Base-by-base conservation (phyloP, 2,888 invertebrate species). In the Brassicogethes aeneus region DNA sequence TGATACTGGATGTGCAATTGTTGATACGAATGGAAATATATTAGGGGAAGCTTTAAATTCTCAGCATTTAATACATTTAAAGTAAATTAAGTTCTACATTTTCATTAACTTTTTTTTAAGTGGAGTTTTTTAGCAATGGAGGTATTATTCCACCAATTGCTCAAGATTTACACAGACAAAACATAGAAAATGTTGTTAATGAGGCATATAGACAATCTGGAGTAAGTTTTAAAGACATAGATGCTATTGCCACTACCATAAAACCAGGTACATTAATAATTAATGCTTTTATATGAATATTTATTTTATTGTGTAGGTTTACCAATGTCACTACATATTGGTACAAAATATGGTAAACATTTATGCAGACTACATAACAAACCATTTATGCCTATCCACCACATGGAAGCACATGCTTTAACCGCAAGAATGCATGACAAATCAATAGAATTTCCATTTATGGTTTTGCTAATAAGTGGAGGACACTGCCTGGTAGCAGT, bases 391-490 rank as follows among this genome's bases (percentile, higher is more conserved):
- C 94, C 97, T 0, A 83, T 99, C 43, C 97, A 99, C 72, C 99
- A 99, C 57, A 99, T 99, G 99, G 86, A 96, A 73, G 97, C 99
- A 1, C 99, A 99, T 73, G 94, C 97, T 2, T 70, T 99, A 42
- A 88, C 88, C 12, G 83, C 80, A 15, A 76, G 95, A 61, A 82
- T 95, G 80, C 71, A 75, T 13, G 64, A 80, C 42, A 69, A 69
- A 64, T 49, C 77, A 50, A 70, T 92, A 37, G 70, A 80, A 41
- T 95, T 86, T 71, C 97, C 97, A 15, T 97, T 85, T 68, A 69
- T 97, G 43, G 86, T 87, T 33, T 71, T 97, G 15, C 71, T 97
- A 15, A 81, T 93, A 51, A 96, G 95, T 56, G 97, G 97, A 34
- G 96, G 95, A 1, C 94, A 97, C 65, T 87, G 90, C 64, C 73